Percentiles rank a stretch among this genome's conserved stretches.
Conservation (phyloP, 2,888 invertebrate species). For the Plebejus anna region DNA sequence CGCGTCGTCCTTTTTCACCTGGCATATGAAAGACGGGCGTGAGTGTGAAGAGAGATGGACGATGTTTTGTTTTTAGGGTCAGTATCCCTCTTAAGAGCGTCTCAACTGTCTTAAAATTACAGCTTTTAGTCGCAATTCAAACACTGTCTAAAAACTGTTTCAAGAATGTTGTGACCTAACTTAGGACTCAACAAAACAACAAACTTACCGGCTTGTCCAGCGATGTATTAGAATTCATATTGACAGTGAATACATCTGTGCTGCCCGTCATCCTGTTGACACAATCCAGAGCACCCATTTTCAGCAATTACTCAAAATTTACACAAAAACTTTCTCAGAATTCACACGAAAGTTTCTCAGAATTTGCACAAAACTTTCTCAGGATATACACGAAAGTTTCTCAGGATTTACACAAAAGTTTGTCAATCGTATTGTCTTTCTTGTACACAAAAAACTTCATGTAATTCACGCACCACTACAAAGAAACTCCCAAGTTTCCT, state of each 20-base stretch:
- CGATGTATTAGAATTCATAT: slow-evolving; percentile 52
- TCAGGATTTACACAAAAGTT: neutral
- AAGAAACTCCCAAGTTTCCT: neutral
- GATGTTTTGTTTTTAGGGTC: too few species aligned
- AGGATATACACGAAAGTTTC: neutral
- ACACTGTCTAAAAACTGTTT: too few species aligned
- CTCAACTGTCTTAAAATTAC: too few species aligned
- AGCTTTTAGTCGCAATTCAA: too few species aligned
- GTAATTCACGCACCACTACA: neutral
- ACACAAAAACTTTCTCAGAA: neutral
- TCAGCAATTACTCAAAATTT: slow-evolving; percentile 19
- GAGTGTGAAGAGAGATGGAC: too few species aligned
- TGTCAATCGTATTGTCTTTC: neutral
- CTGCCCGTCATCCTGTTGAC: slow-evolving; percentile 59
- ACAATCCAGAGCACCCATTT: slow-evolving; percentile 64
- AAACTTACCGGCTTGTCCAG: slow-evolving; percentile 52
- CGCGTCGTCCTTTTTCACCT: too few species aligned
- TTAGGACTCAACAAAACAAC: too few species aligned
- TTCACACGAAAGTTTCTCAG: slow-evolving; percentile 12
- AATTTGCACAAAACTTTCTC: neutral
- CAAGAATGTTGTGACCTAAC: too few species aligned
- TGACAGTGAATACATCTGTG: slow-evolving; percentile 62
- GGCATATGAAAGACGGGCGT: too few species aligned
- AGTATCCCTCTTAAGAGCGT: too few species aligned
- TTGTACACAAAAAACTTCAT: neutral